Base-by-base conservation (phyloP, 2,888 invertebrate genomes). In the Augochlorella aurata region DNA sequence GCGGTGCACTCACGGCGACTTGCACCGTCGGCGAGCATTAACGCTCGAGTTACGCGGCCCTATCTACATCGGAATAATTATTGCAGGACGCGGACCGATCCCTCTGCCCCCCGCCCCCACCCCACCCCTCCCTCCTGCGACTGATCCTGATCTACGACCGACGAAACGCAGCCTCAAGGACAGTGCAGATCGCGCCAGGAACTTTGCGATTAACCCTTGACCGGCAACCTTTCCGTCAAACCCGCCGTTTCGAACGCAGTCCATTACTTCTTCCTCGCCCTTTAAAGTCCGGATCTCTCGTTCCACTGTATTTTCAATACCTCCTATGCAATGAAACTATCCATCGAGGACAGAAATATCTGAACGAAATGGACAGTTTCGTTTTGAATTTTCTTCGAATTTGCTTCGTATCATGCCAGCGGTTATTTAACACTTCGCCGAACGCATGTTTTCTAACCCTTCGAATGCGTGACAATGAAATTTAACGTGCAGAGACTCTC, bases 11-110 rank as follows among this genome's bases (percentile, higher is more conserved):
- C 58, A 67, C 73, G 77, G 63, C 65, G 72, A 83, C 66, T 76
- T 61, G 82, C 85, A 79, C 82, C 78, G 77, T 73, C 80, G 83
- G 78, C 85, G 89, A 88, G 87, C 91, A 91, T 91, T 91, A 91
- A 91, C 91, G 90, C 91, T 91, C 91, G 90, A 91, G 90, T 92
- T 91, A 92, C 90, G 88, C 88, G 89, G 84, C 85, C 89, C 90
- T 91, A 92, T 91, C 92, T 92, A 91, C 91, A 92, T 92, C 91
- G 89, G 91, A 90, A 92, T 92, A 92, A 92, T 92, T 91, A 92
- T 91, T 91, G 89, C 91, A 85, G 85, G 87, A 86, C 87, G 85
- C 83, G 38, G 86, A 85, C 74, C 85, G 87, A 90, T 90, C 85
- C 86, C 71, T 84, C 83, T 74, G 38, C 58, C 29, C 29, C 29